phyloP scores from a whole-genome alignment of 2,797 vertebrate species.

The Anguilla marmorata region DNA sequence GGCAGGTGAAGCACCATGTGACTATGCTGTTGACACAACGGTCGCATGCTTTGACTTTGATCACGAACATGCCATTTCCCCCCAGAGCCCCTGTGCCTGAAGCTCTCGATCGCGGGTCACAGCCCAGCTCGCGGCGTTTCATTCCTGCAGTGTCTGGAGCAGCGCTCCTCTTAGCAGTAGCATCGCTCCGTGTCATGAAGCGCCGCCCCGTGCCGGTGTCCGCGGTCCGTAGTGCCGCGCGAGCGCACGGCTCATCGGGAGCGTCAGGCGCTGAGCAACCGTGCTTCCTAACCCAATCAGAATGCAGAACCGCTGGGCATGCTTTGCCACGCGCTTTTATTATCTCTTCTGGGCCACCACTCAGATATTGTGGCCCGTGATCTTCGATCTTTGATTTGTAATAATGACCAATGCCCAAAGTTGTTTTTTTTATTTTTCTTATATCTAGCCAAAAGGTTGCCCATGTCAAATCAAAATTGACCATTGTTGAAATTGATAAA shows the following conservation, averaged over 20 bases:
- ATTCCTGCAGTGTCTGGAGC: background rate
- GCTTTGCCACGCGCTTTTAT: background rate
- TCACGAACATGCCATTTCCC: background rate
- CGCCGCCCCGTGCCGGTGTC: background rate
- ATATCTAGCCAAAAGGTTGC: conserved; percentile 15
- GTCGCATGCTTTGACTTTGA: background rate
- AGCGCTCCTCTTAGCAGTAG: background rate
- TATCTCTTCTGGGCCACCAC: background rate
- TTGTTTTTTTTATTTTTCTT: background rate
- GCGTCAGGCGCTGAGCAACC: background rate
- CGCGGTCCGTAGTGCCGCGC: background rate
- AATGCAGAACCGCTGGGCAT: background rate
- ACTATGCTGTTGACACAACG: background rate
- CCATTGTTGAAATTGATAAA: conserved; percentile 14
- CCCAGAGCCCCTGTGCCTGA: background rate
- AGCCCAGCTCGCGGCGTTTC: background rate
- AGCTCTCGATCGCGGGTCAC: background rate
- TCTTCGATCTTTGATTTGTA: background rate
- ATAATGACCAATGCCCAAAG: conserved; percentile 22
- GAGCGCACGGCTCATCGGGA: background rate
- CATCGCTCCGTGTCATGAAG: background rate
- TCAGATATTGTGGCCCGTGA: background rate
- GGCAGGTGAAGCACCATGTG: conserved; percentile 38
- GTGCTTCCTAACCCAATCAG: background rate
- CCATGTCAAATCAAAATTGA: conserved; percentile 13